A percentile compares a stretch with the other conserved stretches of the same genome.
phyloP scores from a whole-genome alignment of 2,888 invertebrate species.

The Calliopum simillimum region DNA sequence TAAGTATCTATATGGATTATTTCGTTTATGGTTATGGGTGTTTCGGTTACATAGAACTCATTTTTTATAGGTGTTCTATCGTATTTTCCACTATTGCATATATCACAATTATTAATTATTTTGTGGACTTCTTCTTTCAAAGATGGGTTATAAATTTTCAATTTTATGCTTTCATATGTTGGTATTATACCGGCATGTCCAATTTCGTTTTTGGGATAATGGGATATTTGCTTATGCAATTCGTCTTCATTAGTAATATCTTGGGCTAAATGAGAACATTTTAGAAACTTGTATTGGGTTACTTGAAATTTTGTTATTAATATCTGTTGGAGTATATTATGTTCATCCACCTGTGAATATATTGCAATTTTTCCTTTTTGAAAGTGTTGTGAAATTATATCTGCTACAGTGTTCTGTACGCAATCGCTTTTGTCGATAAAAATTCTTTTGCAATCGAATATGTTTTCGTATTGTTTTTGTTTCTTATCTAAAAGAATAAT shows the following conservation, averaged over 20 bases:
- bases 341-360: too few species aligned
- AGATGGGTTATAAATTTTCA: too few species aligned
- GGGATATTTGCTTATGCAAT: constrained; percentile 35
- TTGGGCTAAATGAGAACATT: constrained; percentile 25
- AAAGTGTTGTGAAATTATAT: too few species aligned
- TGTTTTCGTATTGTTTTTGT: too few species aligned
- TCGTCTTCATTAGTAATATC: constrained; percentile 5
- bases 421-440: too few species aligned
- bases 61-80: constrained; percentile 39
- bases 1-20: constrained; percentile 26
- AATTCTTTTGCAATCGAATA: too few species aligned
- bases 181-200: constrained; percentile 35
- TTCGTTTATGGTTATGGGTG: constrained; percentile 27
- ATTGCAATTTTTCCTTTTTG: too few species aligned
- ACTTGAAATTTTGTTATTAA: too few species aligned
- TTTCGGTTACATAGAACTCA: constrained; percentile 37
- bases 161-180: constrained; percentile 33
- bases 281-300: too few species aligned
- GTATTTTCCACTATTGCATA: constrained; percentile 40
- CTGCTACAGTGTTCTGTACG: too few species aligned
- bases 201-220: constrained; percentile 38
- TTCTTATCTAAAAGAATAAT: too few species aligned
- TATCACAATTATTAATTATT: constrained; percentile 37
- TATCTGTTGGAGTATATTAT: too few species aligned
- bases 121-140: constrained; percentile 34